These are phyloP conservation scores for Periophthalmodon schlosseri DNA, from an alignment of 2,113 vertebrate species.

Conservation along the genomic window DNA sequence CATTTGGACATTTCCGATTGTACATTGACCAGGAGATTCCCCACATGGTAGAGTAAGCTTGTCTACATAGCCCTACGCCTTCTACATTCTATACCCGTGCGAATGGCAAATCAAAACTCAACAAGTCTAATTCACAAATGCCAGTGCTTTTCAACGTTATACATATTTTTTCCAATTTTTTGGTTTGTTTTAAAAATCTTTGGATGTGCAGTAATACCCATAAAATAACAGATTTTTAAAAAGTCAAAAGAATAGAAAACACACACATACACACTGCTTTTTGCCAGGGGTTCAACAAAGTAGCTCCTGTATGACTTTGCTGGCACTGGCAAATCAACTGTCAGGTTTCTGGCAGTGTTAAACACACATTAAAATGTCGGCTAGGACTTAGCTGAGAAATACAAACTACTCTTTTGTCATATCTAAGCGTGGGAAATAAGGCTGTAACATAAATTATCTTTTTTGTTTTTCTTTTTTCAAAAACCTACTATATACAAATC, in stretches of 20 bases:
- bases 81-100: conserved; percentile 83
- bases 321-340: conserved; percentile 81
- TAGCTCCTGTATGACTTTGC: conserved; percentile 81
- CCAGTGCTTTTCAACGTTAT: conserved; percentile 86
- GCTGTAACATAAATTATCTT: conserved; percentile 87
- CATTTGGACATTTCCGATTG: conserved; percentile 76
- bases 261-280: conserved; percentile 76
- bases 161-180: conserved; percentile 72
- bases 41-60: conserved; percentile 81
- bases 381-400: conserved; percentile 84
- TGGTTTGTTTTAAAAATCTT: conserved; percentile 85
- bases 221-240: conserved; percentile 81
- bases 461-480: conserved; percentile 68
- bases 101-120: conserved; percentile 81
- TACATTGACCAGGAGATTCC: conserved; percentile 77
- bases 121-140: conserved; percentile 85
- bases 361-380: conserved; percentile 85
- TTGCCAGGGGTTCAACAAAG: conserved; percentile 84
- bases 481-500: conserved; percentile 95
- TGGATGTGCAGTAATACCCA: conserved; percentile 86
- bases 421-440: conserved; percentile 85
- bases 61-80: conserved; percentile 76
- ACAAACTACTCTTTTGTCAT: conserved; percentile 81
- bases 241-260: conserved; percentile 83
- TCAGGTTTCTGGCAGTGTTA: conserved; percentile 89